Conservation (phyloP, 2,888 invertebrate genomes). For the Trichogramma dendrolimi region DNA sequence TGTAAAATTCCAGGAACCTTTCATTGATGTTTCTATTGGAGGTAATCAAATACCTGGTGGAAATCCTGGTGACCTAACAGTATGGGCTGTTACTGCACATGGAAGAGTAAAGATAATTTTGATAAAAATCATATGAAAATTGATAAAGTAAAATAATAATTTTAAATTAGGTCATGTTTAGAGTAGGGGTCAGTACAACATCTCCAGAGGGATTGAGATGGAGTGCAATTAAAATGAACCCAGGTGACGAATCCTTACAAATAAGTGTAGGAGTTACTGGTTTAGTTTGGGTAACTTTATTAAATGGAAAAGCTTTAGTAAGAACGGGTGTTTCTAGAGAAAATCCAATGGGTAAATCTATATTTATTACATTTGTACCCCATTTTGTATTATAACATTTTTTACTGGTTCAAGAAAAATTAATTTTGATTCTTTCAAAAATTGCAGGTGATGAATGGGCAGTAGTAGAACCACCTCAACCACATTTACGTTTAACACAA, state of each 20-base stretch:
- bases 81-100: slow-evolving; percentile 91
- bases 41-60: slow-evolving; percentile 79
- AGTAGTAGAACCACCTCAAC: slow-evolving; percentile 72
- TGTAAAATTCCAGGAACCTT: slow-evolving; percentile 67
- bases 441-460: slow-evolving; percentile 69
- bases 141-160: neutral
- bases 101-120: slow-evolving; percentile 61
- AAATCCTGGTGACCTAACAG: slow-evolving; percentile 69
- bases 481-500: slow-evolving; percentile 67
- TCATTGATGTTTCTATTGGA: slow-evolving; percentile 85
- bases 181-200: slow-evolving; percentile 73
- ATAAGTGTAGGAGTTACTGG: slow-evolving; percentile 83
- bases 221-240: slow-evolving; percentile 72
- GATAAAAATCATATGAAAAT: slow-evolving; percentile 7
- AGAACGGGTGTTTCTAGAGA: slow-evolving; percentile 81
- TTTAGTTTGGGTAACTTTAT: slow-evolving; percentile 80
- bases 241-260: slow-evolving; percentile 78
- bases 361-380: neutral
- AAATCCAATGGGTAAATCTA: slow-evolving; percentile 59
- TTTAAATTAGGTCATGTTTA: slow-evolving; percentile 68
- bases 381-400: neutral
- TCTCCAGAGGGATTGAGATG: slow-evolving; percentile 86
- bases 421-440: slow-evolving; percentile 12
- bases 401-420: slow-evolving; percentile 1
- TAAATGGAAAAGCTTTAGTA: slow-evolving; percentile 78